These are phyloP conservation scores for Agapetus fuscipes DNA, from an alignment of 2,888 invertebrate species.

Conservation along the genomic window DNA sequence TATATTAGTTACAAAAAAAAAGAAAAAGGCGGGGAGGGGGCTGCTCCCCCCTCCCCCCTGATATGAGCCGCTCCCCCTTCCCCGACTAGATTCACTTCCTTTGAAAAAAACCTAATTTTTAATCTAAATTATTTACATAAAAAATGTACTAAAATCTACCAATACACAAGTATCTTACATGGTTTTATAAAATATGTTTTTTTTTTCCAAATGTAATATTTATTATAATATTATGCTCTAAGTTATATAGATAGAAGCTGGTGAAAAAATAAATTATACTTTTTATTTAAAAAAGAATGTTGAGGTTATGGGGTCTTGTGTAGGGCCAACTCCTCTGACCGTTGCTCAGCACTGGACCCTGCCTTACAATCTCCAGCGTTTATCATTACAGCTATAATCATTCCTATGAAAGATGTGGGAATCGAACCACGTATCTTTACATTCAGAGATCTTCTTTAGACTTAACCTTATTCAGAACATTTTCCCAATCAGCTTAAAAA, in stretches of 20 bases:
- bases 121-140: constrained; percentile 18
- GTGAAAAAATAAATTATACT: constrained; percentile 32
- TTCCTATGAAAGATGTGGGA: too few species aligned
- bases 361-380: too few species aligned
- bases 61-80: constrained; percentile 14
- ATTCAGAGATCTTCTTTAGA: too few species aligned
- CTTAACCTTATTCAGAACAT: too few species aligned
- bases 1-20: too few species aligned
- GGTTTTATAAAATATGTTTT: not conserved
- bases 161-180: constrained; percentile 8
- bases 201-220: not conserved
- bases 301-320: too few species aligned
- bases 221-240: constrained; percentile 13
- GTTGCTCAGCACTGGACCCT: too few species aligned
- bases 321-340: too few species aligned
- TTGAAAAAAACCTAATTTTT: too few species aligned
- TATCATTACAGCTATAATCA: too few species aligned
- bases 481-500: too few species aligned
- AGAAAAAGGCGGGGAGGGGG: constrained; percentile 11
- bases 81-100: constrained; percentile 20
- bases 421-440: too few species aligned
- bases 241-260: constrained; percentile 31
- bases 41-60: constrained; percentile 8
- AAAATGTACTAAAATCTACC: constrained; percentile 15
- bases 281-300: constrained; percentile 25